A percentile compares a stretch with the other conserved stretches of the same genome.
phyloP scores from a whole-genome alignment of 2,797 vertebrate species.

The Echiichthys vipera region DNA sequence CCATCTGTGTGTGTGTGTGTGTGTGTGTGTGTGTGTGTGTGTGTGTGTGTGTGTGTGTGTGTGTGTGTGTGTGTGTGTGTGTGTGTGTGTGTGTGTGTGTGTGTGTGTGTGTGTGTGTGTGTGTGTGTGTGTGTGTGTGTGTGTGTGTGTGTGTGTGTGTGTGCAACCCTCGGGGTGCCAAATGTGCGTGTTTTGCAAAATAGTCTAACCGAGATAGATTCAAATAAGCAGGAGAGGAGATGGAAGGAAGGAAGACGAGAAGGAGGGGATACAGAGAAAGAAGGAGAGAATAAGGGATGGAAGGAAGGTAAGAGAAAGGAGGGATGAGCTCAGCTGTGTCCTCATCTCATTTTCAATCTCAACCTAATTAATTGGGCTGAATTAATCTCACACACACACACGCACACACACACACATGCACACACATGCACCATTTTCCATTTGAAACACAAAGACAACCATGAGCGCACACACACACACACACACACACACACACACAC shows the following conservation, averaged over 20 bases:
- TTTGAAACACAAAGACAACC: constrained; percentile 46
- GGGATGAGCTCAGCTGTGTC: constrained; percentile 80
- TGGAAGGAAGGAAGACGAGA: not conserved
- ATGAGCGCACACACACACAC: constrained; percentile 18
- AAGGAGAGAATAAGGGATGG: not conserved
- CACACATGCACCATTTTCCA: constrained; percentile 35
- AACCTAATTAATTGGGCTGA: constrained; percentile 85
- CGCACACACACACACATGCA: constrained; percentile 23
- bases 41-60: constrained; percentile 12
- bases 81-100: constrained; percentile 2
- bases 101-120: not conserved
- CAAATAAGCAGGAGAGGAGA: constrained; percentile 5
- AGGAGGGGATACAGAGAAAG: not conserved
- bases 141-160: not conserved
- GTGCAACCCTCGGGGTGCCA: constrained; percentile 6
- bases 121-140: not conserved
- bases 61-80: constrained; percentile 9
- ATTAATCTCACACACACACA: constrained; percentile 80
- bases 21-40: constrained; percentile 23
- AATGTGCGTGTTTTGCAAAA: constrained; percentile 33
- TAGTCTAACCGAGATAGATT: not conserved
- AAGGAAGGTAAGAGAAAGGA: constrained; percentile 4
- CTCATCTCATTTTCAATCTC: constrained; percentile 84
- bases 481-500: constrained; percentile 43
- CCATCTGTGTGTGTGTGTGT: constrained; percentile 31